Base-by-base conservation (phyloP, 2,888 invertebrate species). In the Matsumyia berberina region DNA sequence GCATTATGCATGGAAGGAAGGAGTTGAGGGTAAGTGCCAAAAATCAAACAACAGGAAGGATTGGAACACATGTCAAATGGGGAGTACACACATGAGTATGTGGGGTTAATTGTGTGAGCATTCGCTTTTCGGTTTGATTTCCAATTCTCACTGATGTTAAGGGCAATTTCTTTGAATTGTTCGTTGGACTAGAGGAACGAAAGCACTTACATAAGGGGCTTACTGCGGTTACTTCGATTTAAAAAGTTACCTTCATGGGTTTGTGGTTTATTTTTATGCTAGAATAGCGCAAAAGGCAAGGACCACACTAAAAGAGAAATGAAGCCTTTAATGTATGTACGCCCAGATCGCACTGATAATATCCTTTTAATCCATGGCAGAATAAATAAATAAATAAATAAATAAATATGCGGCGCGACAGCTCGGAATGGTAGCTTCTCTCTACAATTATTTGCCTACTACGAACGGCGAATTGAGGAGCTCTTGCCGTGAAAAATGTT, bases 21-120 rank as follows among this genome's bases (percentile, higher is more conserved):
- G 37, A 51, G 58, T 12, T 57, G 19, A 82, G 44, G 15, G 17
- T 11, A 78, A 42, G 58, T 66, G 72, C 78, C 78, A 82, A 67
- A 72, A 78, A 62, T 83, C 72, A 72, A 78, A 78, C 72, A 67
- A 58, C 55, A 67, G 66, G 53, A 67, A 69, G 60, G 78, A 83
- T 82, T 78, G 53, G 72, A 78, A 78, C 72, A 78, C 72, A 82
- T 78, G 78, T 82, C 66, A 66, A 57, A 60, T 60, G 66, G 51
- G 44, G 57, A 12, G 64, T 44, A 12, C 35, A 12, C n/a, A 29
- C 4, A 29, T n/a, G 15, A 33, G 49, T 19, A 31, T 39, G 19
- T 15, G 31, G 33, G 51, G 70, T 58, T 78, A 78, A 78, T 82
- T 78, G 82, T 82, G 72, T 64, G 66, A 66, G 58, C 31, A 78